Percentiles rank a stretch among this genome's conserved stretches.
phyloP scores from a whole-genome alignment of 1,140 invertebrate genomes.

The Capitella teleta region DNA sequence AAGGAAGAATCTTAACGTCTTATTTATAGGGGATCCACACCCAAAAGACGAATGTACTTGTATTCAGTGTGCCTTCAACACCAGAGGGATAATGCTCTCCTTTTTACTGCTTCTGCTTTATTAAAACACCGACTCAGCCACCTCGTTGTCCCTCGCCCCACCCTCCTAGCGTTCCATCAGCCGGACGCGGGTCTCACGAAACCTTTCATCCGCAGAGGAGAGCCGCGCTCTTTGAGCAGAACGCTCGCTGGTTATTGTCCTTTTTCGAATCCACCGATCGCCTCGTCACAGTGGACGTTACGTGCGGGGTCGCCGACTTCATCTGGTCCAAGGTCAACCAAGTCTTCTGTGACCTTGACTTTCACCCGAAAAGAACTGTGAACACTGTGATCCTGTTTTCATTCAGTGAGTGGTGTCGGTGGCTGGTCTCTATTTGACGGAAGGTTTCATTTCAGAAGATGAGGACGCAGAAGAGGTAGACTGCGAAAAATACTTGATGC shows the following conservation, averaged over 20 bases:
- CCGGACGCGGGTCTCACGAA: too few species aligned
- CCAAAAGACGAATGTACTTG: too few species aligned
- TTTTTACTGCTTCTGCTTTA: too few species aligned
- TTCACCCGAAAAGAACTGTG: slow-evolving; percentile 15
- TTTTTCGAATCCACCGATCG: slow-evolving; percentile 21
- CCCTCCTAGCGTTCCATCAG: too few species aligned
- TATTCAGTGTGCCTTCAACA: too few species aligned
- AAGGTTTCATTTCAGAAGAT: neutral
- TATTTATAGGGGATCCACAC: too few species aligned
- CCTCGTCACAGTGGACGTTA: slow-evolving; percentile 25
- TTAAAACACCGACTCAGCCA: too few species aligned
- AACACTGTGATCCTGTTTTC: slow-evolving; percentile 25
- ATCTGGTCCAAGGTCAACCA: slow-evolving; percentile 22
- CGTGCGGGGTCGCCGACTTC: slow-evolving; percentile 19
- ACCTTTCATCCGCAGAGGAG: too few species aligned
- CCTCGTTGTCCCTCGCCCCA: too few species aligned
- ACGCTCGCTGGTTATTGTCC: slow-evolving; percentile 21
- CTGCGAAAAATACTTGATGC: slow-evolving; percentile 15
- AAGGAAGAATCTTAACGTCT: too few species aligned
- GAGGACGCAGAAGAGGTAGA: slow-evolving; percentile 9
- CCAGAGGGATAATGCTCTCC: too few species aligned
- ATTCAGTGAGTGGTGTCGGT: slow-evolving; percentile 20
- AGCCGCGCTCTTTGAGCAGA: slow-evolving; percentile 23
- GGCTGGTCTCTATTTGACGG: neutral
- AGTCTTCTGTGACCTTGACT: slow-evolving; percentile 19